Conservation (phyloP, 2,888 invertebrate genomes). For the Agonum fuliginosum region DNA sequence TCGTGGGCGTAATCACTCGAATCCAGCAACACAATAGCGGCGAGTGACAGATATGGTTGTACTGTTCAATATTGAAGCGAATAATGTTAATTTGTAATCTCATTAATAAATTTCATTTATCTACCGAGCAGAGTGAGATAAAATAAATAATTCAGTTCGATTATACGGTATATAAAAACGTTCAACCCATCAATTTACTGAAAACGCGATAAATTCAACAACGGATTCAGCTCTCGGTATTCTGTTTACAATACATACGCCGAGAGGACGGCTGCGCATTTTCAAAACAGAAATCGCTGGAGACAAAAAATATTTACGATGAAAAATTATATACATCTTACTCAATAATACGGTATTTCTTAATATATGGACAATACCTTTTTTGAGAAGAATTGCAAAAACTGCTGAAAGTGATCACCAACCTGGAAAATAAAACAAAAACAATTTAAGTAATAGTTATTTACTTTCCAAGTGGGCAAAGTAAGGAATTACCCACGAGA, state of each 20-base stretch:
- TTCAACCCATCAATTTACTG: slow-evolving; percentile 29
- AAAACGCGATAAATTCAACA: slow-evolving; percentile 34
- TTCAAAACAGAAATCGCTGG: not conserved
- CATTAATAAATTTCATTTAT: slow-evolving; percentile 57
- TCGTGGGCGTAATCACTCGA: too few species aligned
- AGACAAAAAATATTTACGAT: not conserved
- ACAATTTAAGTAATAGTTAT: too few species aligned
- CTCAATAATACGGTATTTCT: too few species aligned
- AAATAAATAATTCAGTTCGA: slow-evolving; percentile 52
- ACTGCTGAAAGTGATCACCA: too few species aligned
- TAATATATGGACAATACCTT: not conserved
- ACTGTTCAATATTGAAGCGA: slow-evolving; percentile 15
- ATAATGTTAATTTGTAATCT: slow-evolving; percentile 55
- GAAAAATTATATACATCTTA: too few species aligned
- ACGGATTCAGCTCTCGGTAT: not conserved
- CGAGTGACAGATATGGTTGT: slow-evolving; percentile 41
- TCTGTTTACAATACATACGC: not conserved
- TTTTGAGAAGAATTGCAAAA: not conserved
- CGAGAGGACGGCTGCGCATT: not conserved
- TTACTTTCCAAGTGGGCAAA: too few species aligned
- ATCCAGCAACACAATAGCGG: not conserved
- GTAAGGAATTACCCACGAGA: too few species aligned
- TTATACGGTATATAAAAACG: slow-evolving; percentile 48
- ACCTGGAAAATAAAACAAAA: too few species aligned
- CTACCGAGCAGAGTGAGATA: slow-evolving; percentile 22